phyloP scores from a whole-genome alignment of 2,113 vertebrate species.

The Stercorarius parasiticus region DNA sequence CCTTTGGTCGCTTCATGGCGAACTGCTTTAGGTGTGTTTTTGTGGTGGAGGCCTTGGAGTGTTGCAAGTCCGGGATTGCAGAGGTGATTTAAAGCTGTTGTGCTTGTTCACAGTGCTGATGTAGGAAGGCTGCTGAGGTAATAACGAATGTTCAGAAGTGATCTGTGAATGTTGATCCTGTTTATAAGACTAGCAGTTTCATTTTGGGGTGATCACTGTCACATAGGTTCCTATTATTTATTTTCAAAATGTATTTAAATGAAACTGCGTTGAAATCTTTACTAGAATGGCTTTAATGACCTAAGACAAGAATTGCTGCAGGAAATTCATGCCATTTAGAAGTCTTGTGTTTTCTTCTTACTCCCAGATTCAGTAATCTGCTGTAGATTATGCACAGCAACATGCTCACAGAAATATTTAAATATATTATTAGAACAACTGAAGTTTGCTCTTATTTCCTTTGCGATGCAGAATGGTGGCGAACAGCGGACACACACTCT shows the following conservation, averaged over 20 bases:
- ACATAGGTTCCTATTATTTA: not conserved
- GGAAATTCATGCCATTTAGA: not conserved
- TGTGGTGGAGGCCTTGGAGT: not conserved
- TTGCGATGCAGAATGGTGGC: slow-evolving; percentile 87
- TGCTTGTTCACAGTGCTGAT: not conserved
- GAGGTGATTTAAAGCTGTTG: not conserved
- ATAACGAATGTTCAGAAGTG: not conserved
- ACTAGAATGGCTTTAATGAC: not conserved
- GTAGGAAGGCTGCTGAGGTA: not conserved
- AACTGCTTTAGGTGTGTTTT: not conserved
- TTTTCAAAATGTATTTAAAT: not conserved
- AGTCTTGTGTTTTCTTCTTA: not conserved
- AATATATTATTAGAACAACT: not conserved
- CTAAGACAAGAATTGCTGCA: not conserved
- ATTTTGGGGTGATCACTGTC: not conserved
- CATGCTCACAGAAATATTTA: not conserved
- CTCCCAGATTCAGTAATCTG: not conserved
- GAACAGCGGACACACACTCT: slow-evolving; percentile 78
- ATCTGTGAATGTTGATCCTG: not conserved
- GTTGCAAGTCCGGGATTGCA: not conserved
- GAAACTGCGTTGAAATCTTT: not conserved
- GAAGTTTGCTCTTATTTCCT: slow-evolving; percentile 21
- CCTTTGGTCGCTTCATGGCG: not conserved
- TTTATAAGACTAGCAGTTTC: not conserved
- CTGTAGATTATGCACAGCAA: not conserved